Conservation (phyloP, 2,888 invertebrate genomes). For the Rosalia funebris region DNA sequence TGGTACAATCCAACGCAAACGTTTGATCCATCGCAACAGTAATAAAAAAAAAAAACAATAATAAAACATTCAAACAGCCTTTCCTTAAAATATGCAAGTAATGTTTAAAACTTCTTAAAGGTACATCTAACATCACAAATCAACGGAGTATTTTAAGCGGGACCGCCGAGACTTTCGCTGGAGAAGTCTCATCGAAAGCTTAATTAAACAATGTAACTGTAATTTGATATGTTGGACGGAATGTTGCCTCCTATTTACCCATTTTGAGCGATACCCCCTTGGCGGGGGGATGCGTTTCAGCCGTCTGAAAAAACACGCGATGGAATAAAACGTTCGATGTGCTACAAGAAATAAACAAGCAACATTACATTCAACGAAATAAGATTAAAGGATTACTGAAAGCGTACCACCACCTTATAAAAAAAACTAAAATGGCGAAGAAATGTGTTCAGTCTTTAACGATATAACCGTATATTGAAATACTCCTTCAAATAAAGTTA, state of each 20-base stretch:
- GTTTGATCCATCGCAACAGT: not conserved
- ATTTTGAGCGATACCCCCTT: constrained; percentile 19
- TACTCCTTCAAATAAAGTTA: constrained; percentile 18
- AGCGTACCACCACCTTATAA: constrained; percentile 34
- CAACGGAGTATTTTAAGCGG: constrained; percentile 21
- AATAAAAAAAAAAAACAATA: constrained; percentile 10
- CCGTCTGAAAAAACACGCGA: not conserved
- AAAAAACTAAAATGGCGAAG: constrained; percentile 29
- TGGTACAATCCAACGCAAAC: not conserved
- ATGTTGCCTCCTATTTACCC: constrained; percentile 19
- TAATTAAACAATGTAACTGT: constrained; percentile 7
- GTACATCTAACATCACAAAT: constrained; percentile 24
- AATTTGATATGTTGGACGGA: constrained; percentile 19
- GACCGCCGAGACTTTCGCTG: not conserved
- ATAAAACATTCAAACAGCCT: constrained; percentile 20
- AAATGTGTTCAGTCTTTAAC: constrained; percentile 33
- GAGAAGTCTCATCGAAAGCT: constrained; percentile 8
- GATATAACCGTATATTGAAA: constrained; percentile 15
- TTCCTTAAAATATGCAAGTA: constrained; percentile 11
- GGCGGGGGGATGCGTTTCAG: too few relatives aligned
- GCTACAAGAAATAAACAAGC: constrained; percentile 19
- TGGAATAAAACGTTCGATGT: not conserved
- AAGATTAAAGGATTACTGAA: constrained; percentile 12
- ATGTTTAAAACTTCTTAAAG: constrained; percentile 9
- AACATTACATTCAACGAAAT: constrained; percentile 23